Evolutionary conservation across 2,113 vertebrate genomes (phyloP), one percentile per base, ranked within the genome.

Genomic region (Sapayoa aenigma): DNA sequence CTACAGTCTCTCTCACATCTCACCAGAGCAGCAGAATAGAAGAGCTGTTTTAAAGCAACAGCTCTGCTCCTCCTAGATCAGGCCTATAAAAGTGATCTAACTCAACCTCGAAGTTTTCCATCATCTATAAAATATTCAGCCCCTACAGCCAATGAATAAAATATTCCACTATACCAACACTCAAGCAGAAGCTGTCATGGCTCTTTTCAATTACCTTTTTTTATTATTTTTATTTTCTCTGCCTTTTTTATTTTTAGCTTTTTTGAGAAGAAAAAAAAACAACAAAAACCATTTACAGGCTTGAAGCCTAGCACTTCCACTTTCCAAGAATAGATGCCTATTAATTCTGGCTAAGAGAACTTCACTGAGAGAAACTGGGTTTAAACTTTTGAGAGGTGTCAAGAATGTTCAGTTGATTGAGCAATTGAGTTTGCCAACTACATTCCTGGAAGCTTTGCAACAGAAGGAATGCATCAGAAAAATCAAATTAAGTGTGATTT

Each of bases 381-480:
- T 84, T 68, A 94, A 91, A 58, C 52, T 71, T 90, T 44, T 60
- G 56, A 93, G 60, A 89, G 44, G 77, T 85, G 77, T 91, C 91
- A 89, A 89, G 87, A 94, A 84, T 37, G 58, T 91, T 84, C 77
- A 95, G 69, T 81, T 80, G 89, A 19, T 37, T 82, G 69, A 94
- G 56, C 66, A 82, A 62, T 8, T 4, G 6, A 78, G 37, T 76
- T 84, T 2, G 14, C 73, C 89, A 88, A 30, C 35, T 52, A n/a
- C 84, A 92, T 90, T 91, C 56, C 75, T 95, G 74, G 73, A 94
- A 89, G 91, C 69, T 91, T 79, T 87, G 84, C 84, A 91, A 84
- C 77, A 89, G 74, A 87, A 87, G 74, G 69, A 94, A 94, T 68
- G 30, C 92, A 94, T 92, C 90, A 89, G 74, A 65, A 89, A 93